phyloP scores from a whole-genome alignment of 2,797 vertebrate species.

The Pantherophis alleghaniensis region DNA sequence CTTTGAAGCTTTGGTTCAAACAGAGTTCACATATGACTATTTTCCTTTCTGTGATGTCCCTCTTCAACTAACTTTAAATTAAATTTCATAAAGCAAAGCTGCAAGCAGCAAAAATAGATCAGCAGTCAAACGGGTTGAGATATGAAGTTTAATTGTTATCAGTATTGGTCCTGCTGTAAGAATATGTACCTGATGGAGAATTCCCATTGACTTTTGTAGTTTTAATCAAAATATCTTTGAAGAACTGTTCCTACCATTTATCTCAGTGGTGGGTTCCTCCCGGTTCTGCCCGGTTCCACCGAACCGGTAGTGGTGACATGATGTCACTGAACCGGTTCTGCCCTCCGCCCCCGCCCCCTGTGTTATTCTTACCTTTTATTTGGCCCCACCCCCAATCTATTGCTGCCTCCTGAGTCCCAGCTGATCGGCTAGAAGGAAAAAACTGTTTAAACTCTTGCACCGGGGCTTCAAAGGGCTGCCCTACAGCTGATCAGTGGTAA shows the following conservation, averaged over 20 bases:
- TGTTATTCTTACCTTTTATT: too few relatives aligned
- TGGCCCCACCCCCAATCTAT: too few relatives aligned
- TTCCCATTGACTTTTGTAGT: background rate
- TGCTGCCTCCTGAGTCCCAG: too few relatives aligned
- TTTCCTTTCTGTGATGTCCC: background rate
- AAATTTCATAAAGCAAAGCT: background rate
- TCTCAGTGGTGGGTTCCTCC: background rate
- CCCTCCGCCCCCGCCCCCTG: too few relatives aligned
- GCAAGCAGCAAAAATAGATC: background rate
- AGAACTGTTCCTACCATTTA: background rate
- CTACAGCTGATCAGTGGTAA: too few relatives aligned
- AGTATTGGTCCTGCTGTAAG: background rate
- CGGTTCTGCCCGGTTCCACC: too few relatives aligned
- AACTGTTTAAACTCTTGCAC: too few relatives aligned
- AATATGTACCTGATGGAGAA: conserved; percentile 1
- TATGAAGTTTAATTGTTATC: background rate
- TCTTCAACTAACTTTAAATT: background rate
- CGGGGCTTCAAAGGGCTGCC: too few relatives aligned
- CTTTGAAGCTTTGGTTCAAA: background rate
- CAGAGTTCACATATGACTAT: background rate
- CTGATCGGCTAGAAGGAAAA: too few relatives aligned
- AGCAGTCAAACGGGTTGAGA: background rate
- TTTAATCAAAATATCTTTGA: conserved; percentile 3
- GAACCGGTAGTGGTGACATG: too few relatives aligned
- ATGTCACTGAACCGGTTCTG: too few relatives aligned